phyloP scores from a whole-genome alignment of 2,888 invertebrate genomes.

The Temnothorax unifasciatus region DNA sequence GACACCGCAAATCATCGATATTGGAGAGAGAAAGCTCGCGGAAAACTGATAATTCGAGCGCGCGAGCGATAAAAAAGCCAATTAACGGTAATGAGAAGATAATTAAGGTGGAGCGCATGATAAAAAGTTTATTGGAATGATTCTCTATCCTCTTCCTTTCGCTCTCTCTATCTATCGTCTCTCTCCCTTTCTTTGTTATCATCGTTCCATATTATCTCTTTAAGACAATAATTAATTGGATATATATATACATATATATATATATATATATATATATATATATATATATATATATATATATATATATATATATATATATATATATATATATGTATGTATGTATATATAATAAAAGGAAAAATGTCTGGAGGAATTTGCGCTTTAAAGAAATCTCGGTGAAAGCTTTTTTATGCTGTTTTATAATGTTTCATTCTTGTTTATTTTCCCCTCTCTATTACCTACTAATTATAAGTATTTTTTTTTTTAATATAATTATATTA shows the following conservation, averaged over 20 bases:
- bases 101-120: conserved; percentile 16
- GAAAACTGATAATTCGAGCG: conserved; percentile 17
- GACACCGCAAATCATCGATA: conserved; percentile 18
- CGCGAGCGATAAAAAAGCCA: conserved; percentile 29
- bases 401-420: not conserved
- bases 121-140: conserved; percentile 24
- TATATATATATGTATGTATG: too few relatives aligned
- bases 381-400: not conserved
- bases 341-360: not conserved
- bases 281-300: not conserved
- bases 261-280: not conserved
- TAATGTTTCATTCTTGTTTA: not conserved
- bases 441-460: not conserved
- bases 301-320: not conserved
- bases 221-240: conserved; percentile 40
- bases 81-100: conserved; percentile 41
- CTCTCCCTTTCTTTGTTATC: not conserved
- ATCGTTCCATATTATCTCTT: not conserved
- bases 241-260: not conserved
- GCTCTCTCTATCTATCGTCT: not conserved
- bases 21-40: not conserved
- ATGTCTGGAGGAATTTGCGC: conserved; percentile 6
- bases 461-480: not conserved
- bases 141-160: not conserved
- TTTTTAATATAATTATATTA: not conserved